Percentiles rank a stretch among this genome's conserved stretches.
Evolutionary conservation across 35 echinoderm and acorn worm genomes (phyloP).

Genomic region (Apostichopus parvimensis): DNA sequence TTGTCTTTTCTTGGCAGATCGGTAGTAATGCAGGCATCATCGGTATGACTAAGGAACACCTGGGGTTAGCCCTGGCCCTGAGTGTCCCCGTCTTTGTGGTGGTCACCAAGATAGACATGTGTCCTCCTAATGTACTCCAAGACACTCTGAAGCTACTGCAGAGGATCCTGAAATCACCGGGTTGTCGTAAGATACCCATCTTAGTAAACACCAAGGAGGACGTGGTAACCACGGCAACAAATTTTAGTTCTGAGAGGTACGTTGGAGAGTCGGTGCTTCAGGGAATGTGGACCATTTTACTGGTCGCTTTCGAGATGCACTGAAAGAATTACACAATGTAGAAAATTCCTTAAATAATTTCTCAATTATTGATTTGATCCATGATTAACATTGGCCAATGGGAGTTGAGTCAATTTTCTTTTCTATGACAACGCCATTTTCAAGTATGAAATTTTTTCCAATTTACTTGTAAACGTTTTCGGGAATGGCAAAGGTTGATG

Average conservation of each 20-base stretch:
- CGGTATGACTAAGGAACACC: constrained; percentile 98
- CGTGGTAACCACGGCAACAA: constrained; percentile 93
- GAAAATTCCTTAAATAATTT: neutral
- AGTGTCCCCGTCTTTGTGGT: constrained; percentile 97
- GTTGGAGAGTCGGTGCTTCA: neutral
- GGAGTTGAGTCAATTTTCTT: too few species aligned
- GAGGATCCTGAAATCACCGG: constrained; percentile 96
- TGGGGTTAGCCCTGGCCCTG: constrained; percentile 88
- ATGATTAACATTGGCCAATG: too few species aligned
- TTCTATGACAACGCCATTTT: too few species aligned
- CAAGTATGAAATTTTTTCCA: too few species aligned
- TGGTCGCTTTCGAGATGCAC: too few species aligned
- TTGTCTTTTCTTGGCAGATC: constrained; percentile 65
- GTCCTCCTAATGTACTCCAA: constrained; percentile 92
- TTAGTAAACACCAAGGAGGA: constrained; percentile 92
- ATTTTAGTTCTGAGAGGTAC: constrained; percentile 99
- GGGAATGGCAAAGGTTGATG: too few species aligned
- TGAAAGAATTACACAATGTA: neutral
- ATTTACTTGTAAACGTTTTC: too few species aligned
- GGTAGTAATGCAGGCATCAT: constrained; percentile 98
- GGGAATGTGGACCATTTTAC: too few species aligned
- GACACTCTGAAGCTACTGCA: constrained; percentile 90
- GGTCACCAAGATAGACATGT: constrained; percentile 98
- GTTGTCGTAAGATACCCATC: constrained; percentile 95
- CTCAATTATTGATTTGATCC: too few species aligned